These are phyloP conservation scores for Tinea pellionella DNA, from an alignment of 2,888 invertebrate genomes.

Conservation along the genomic window DNA sequence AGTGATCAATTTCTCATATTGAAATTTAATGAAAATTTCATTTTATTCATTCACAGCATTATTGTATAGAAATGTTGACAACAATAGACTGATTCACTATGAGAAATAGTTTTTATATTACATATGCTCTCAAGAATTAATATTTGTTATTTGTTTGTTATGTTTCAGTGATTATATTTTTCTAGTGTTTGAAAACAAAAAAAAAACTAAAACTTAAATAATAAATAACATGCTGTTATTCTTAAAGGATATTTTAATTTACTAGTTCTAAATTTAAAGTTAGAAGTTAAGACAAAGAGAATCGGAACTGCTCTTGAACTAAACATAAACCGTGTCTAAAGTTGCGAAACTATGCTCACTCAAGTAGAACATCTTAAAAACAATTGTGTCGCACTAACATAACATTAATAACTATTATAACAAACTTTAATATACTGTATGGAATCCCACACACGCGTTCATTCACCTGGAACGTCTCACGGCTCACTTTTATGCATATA, in stretches of 20 bases:
- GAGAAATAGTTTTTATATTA: too few species aligned
- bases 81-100: too few species aligned
- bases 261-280: background rate
- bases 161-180: too few species aligned
- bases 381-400: constrained; percentile 17
- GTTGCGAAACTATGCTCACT: constrained; percentile 12
- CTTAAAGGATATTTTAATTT: background rate
- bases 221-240: too few species aligned
- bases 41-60: too few species aligned
- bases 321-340: background rate
- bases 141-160: too few species aligned
- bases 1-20: background rate
- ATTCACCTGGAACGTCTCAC: constrained; percentile 48
- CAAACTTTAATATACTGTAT: background rate
- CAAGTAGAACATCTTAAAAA: constrained; percentile 9
- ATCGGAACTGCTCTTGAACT: background rate
- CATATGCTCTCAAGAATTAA: too few species aligned
- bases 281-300: background rate
- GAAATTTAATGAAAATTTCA: too few species aligned
- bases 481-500: constrained; percentile 32
- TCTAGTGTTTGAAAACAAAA: too few species aligned
- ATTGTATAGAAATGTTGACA: background rate
- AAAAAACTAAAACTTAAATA: too few species aligned
- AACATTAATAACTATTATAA: constrained; percentile 6
- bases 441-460: constrained; percentile 19